Conservation (phyloP, 2,888 invertebrate species). For the Rhodophaea formosa region DNA sequence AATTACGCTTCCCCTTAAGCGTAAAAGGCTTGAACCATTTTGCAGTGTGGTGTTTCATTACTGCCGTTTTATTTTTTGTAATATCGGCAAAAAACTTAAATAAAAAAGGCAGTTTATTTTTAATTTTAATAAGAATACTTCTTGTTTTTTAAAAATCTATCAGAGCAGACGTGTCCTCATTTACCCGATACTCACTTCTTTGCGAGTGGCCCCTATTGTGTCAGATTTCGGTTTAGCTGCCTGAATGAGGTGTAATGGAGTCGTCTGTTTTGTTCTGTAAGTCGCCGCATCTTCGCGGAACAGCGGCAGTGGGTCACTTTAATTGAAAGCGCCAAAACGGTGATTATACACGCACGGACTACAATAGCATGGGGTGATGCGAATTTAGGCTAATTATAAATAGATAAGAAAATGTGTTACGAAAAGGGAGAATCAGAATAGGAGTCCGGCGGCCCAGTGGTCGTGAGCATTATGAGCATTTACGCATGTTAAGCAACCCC, state of each 20-base stretch:
- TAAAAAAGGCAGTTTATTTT: no score
- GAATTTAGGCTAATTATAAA: constrained; percentile 7
- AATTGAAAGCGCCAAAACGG: constrained; percentile 73
- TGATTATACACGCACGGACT: constrained; percentile 73
- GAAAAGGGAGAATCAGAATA: no score
- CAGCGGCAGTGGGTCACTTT: constrained; percentile 68
- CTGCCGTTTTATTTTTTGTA: no score
- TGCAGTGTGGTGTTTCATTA: no score
- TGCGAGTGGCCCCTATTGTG: not conserved
- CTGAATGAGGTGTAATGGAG: not conserved
- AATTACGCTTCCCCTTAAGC: no score
- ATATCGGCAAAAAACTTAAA: no score
- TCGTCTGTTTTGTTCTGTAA: constrained; percentile 28
- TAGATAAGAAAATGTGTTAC: not conserved
- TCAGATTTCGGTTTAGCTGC: not conserved
- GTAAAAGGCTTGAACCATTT: no score
- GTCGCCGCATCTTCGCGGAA: constrained; percentile 12
- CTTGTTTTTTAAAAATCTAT: no score
- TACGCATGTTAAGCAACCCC: no score
- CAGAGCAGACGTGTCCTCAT: not conserved
- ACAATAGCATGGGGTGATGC: constrained; percentile 46
- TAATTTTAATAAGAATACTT: no score
- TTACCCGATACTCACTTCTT: not conserved
- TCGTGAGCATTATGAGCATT: no score
- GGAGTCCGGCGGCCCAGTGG: no score